phyloP scores from a whole-genome alignment of 2,888 invertebrate species.

The Gastracanthus pulcherrimus region DNA sequence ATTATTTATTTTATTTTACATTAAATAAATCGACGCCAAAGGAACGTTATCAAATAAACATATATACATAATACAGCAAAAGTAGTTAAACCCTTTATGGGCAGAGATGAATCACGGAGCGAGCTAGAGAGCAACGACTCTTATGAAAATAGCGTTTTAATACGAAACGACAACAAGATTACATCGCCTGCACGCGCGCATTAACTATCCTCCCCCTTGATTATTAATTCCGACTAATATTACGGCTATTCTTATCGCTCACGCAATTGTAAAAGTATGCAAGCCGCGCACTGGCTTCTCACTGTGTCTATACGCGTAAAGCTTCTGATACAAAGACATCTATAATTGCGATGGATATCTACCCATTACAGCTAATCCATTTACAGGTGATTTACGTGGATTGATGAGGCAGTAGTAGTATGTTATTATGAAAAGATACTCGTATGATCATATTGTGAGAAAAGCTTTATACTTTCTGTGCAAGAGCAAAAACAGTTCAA shows the following conservation, averaged over 20 bases:
- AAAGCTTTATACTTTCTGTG: too few species aligned
- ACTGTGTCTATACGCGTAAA: neutral
- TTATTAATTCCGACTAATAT: constrained; percentile 4
- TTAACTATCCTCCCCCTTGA: neutral
- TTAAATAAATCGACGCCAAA: too few species aligned
- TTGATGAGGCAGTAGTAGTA: neutral
- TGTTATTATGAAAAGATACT: too few species aligned
- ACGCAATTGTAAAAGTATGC: constrained; percentile 42
- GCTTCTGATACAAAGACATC: neutral
- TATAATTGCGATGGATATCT: constrained; percentile 5
- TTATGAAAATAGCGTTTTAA: constrained; percentile 19
- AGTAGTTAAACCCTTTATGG: neutral
- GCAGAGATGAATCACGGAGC: neutral
- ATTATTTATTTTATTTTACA: too few species aligned
- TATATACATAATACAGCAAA: too few species aligned
- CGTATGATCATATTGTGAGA: too few species aligned
- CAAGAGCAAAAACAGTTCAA: neutral
- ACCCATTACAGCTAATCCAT: constrained; percentile 13
- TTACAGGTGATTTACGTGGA: constrained; percentile 11
- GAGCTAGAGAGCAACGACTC: constrained; percentile 7
- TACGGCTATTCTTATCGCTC: constrained; percentile 40
- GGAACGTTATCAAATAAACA: too few species aligned
- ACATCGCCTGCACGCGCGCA: neutral
- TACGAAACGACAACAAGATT: constrained; percentile 15
- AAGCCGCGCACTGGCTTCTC: neutral